phyloP scores from a whole-genome alignment of 2,797 vertebrate species.

The Tachyglossus aculeatus region DNA sequence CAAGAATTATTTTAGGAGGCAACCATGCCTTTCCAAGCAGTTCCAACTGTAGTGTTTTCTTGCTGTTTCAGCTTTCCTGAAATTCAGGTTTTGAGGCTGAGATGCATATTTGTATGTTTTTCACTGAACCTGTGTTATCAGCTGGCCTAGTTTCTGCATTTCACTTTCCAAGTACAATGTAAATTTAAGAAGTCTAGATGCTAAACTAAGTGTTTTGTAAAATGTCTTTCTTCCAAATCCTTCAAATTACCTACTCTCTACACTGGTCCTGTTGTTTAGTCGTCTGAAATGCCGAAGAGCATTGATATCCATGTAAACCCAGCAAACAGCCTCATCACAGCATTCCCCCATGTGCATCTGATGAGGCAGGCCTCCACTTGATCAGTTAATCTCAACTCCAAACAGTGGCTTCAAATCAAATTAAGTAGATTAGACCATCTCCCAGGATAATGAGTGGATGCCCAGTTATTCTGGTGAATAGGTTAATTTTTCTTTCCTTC shows the following conservation, averaged over 20 bases:
- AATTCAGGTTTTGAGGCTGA: constrained; percentile 53
- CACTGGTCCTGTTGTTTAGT: not conserved
- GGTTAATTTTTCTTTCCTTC: no score
- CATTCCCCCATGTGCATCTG: not conserved
- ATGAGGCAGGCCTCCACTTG: not conserved
- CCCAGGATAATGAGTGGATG: no score
- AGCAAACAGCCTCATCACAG: not conserved
- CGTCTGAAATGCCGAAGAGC: not conserved
- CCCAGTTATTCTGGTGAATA: no score
- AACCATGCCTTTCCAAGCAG: not conserved
- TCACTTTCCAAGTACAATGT: constrained; percentile 32
- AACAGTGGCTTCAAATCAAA: not conserved
- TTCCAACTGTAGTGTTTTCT: constrained; percentile 12
- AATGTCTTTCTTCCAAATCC: not conserved
- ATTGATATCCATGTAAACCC: not conserved
- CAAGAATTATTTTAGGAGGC: constrained; percentile 1
- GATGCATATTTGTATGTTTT: constrained; percentile 28
- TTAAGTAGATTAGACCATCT: no score
- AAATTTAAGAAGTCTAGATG: constrained; percentile 21
- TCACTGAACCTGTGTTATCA: constrained; percentile 12
- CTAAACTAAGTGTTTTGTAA: not conserved
- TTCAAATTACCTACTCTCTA: not conserved
- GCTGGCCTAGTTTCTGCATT: constrained; percentile 25
- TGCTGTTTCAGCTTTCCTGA: constrained; percentile 53
- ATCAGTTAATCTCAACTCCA: not conserved